Base-by-base conservation (phyloP, 2,888 invertebrate genomes). In the Agrenia bidenticulata region DNA sequence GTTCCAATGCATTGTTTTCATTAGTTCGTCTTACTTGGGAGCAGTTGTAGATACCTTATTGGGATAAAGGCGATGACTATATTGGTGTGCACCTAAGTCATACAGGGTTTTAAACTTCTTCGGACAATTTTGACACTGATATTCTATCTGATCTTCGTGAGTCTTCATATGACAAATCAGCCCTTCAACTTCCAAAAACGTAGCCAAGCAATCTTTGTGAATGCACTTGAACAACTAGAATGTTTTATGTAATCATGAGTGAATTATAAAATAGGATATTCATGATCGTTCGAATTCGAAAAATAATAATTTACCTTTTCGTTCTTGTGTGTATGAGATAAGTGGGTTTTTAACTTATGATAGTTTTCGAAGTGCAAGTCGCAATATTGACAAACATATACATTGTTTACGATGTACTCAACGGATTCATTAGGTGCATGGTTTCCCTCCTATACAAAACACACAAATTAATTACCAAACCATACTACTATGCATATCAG, bases 151-250 rank as follows among this genome's bases (percentile, higher is more conserved):
- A 66, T 77, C 79, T 69, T 79, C 79, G 72, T 83, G 83, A 4
- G 77, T 77, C 71, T 84, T 82, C 1, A 86, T 84, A 78, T 88
- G 88, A 65, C 84, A 81, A 50, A 88, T 79, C 75, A 88, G 85
- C 45, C 81, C 79, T 62, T 87, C 86, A 55, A 88, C 78, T 57
- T 85, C 85, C 27, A 83, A 81, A 79, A 85, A 88, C 76, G 85
- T 85, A 73, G 81, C 80, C 55, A 82, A 81, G 78, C 88, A 89
- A 19, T 83, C 82, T 72, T 82, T 83, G 78, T 87, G 85, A 60
- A 87, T 84, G 78, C 88, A 88, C 78, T 86, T 87, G 78, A 84
- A 88, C 55, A 84, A 83, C 80, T 85, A 69, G 23, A 72, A 75
- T 57, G 66, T 50, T 54, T 13, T 2, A n/a, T n/a, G n/a, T n/a